These are phyloP conservation scores for Furnarius figulus DNA, from an alignment of 2,113 vertebrate genomes.

Conservation along the genomic window DNA sequence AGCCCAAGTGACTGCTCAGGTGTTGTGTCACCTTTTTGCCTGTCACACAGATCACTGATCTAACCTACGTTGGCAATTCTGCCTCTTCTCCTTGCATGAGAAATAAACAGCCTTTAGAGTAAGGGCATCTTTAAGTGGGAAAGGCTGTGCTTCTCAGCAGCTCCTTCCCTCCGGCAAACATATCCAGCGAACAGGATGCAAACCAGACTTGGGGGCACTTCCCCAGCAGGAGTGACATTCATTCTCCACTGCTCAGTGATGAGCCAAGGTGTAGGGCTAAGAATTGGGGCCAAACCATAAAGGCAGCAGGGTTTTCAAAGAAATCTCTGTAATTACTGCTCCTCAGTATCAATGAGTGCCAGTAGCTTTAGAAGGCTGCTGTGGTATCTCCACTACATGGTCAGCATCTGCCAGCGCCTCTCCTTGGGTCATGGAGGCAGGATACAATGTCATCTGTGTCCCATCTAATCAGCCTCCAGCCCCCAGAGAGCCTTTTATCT, in stretches of 20 bases:
- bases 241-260: not conserved
- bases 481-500: not conserved
- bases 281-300: not conserved
- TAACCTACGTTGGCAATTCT: not conserved
- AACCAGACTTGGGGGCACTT: not conserved
- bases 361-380: not conserved
- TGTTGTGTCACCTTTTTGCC: not conserved
- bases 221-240: not conserved
- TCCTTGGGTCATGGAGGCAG: not conserved
- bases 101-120: not conserved
- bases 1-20: fast-evolving
- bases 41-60: fast-evolving
- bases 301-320: not conserved
- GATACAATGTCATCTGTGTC: not conserved
- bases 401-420: not conserved
- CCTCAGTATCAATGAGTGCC: not conserved
- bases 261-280: not conserved
- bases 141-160: not conserved
- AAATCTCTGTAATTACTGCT: not conserved
- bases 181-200: not conserved
- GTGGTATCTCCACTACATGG: not conserved
- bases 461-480: not conserved
- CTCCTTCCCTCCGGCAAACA: not conserved
- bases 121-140: not conserved
- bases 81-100: not conserved